A percentile compares a stretch with the other conserved stretches of the same genome.
Evolutionary conservation across 92 coral and sea anemone genomes (phyloP).

Genomic region (Chrysogorgia sp.): DNA sequence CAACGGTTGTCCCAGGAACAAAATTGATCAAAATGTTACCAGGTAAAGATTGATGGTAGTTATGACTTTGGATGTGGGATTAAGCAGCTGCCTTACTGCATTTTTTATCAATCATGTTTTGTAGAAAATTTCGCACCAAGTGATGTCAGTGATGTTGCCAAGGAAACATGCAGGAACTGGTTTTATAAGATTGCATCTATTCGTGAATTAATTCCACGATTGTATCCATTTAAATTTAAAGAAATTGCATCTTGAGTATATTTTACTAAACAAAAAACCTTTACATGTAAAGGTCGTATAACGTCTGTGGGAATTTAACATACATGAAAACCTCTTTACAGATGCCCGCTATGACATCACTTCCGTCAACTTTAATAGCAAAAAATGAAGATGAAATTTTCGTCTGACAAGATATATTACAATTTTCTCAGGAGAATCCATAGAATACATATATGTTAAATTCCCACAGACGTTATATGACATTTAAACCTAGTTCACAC

Average conservation of each 20-base stretch:
- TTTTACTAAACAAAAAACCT: too few species aligned
- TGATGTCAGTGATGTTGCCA: constrained; percentile 96
- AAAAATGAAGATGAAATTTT: not conserved
- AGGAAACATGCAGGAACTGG: constrained; percentile 99
- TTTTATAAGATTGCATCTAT: constrained; percentile 99
- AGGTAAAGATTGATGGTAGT: constrained; percentile 52
- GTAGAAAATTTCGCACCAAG: constrained; percentile 86
- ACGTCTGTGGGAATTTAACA: too few species aligned
- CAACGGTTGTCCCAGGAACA: constrained; percentile 81
- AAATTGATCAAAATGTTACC: constrained; percentile 88
- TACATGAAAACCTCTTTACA: too few species aligned
- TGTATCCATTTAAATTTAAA: constrained; percentile 72
- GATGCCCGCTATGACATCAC: too few species aligned
- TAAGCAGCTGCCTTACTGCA: not conserved
- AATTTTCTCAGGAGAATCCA: too few species aligned
- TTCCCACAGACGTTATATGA: too few species aligned
- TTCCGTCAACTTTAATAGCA: too few species aligned
- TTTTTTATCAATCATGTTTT: not conserved
- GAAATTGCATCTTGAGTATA: not conserved
- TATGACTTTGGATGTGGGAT: not conserved
- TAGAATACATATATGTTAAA: too few species aligned
- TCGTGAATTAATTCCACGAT: constrained; percentile 91
- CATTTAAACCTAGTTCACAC: too few species aligned
- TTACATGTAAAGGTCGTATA: too few species aligned
- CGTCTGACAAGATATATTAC: too few species aligned